Evolutionary conservation across 2,888 invertebrate genomes (phyloP), one percentile per base, ranked within the genome.

Genomic region (Slavum lentiscoides): DNA sequence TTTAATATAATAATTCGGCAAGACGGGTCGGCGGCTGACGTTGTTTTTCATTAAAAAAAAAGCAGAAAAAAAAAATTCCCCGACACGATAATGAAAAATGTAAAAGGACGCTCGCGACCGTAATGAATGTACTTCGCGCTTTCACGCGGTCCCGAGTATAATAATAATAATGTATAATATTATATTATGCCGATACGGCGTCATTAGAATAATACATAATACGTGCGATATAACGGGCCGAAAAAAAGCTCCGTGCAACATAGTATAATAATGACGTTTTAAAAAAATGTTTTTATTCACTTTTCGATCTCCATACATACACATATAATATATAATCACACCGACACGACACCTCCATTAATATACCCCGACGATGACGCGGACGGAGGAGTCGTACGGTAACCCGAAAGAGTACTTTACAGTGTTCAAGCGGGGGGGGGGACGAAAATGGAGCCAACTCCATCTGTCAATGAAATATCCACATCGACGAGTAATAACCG

Each of bases 1-100:
- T 77, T 77, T 77, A 77, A 77, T 77, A 77, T 77, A 77, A 69
- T 77, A 77, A 77, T 77, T 77, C 62, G 69, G 77, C 77, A 77
- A 77, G 77, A 77, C 77, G 77, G 77, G 77, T 77, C 74, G 66
- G 55, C 70, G 58, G 58, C 74, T 58, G 55, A 74, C 66, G 77
- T 70, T 70, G 77, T 77, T 77, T 77, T 77, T 77, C 70, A 77
- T 77, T 77, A 70, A n/a, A 53, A 69, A 68, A 58, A 70, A 73
- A 49, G 53, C 43, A 67, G 69, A 15, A 61, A 68, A 75, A 21
- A 72, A 74, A 74, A 39, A 77, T 62, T n/a, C 55, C 55, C 70
- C 21, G 55, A 77, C 77, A 62, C 53, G 49, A 69, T 77, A 77
- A 77, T 77, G 77, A 77, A 77, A 77, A 77, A 77, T 77, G 77